Base-by-base conservation (phyloP, 1,140 invertebrate genomes). In the Physella acuta region DNA sequence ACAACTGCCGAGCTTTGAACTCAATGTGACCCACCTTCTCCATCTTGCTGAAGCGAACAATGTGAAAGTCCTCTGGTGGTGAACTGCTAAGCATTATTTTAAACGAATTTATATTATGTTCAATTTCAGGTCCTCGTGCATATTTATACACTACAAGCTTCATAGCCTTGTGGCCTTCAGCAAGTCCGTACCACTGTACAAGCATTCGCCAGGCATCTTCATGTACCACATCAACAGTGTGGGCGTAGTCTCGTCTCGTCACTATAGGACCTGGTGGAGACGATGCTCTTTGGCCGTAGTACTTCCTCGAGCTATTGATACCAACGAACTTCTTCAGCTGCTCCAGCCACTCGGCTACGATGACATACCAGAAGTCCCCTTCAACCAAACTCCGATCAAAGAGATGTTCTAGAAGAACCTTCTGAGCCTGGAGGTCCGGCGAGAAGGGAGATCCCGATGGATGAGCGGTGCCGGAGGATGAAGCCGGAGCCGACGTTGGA, bases 21-120 rank as follows among this genome's bases (percentile, higher is more conserved):
- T 82, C 81, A 17, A 82, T 51, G 72, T 82, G 78, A 14, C 81
- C 81, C 26, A 81, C 74, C 71, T 80, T 82, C 70, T 82, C 81
- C 75, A 81, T 78, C 73, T 82, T 82, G 72, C 81, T 82, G 71
- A 81, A 82, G 55, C 77, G 77, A 17, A 80, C 71, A 64, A 80
- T 81, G 30, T 82, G 81, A 63, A 81, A 82, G 55, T 82, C 81
- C 58, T 81, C 79, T 3, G 73, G 55, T 5, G 76, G 73, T 0
- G 77, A 76, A 17, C 76, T 76, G 36, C 75, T 73, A 39, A 79
- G 62, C 78, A 79, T 78, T 30, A 82, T 62, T 68, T 82, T 82
- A 68, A 81, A 82, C 4, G 80, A 78, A 62, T 82, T 82, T 20
- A 78, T 68, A 65, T 82, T 80, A 61, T 81, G 79, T 66, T 82